Base-by-base conservation (phyloP, 2,113 vertebrate genomes). In the Epinephelus fuscoguttatus region DNA sequence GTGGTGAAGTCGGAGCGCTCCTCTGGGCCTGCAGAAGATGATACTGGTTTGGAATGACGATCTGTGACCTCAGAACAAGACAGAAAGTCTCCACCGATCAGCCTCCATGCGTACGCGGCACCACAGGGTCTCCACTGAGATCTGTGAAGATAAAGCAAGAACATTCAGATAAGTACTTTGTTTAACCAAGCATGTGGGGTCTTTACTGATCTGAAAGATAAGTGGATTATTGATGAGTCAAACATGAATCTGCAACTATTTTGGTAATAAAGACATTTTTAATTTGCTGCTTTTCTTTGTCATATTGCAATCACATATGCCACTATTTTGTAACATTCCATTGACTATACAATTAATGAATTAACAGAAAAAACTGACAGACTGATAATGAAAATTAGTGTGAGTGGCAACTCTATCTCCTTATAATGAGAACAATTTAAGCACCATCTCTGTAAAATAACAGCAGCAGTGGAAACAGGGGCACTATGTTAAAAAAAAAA, bases 31-130 rank as follows among this genome's bases (percentile, higher is more conserved):
- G 78, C 56, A 70, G 82, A 76, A 15, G 45, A 84, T 8, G 62
- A 76, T 15, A 62, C 72, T 72, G 85, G 72, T 73, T 86, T 59
- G 81, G 83, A 75, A 84, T 53, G 79, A 80, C 30, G 84, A 82
- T 52, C 67, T 75, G 84, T 76, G 80, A 85, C 82, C 86, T 91
- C 91, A 87, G 81, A 84, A 76, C 49, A 63, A 73, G 79, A 87
- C 37, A 14, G 75, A 66, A 62, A 85, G 60, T 78, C 57, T 86
- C 80, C 82, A 71, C 75, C 55, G 73, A 60, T 90, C 76, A 81
- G 84, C 70, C 80, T 92, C 88, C 85, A 88, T 93, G 72, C n/a
- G 33, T 4, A 49, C 56, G 25, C 17, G 6, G 7, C 82, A 50
- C 63, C 1, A 10, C 78, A 27, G 68, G 64, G 55, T 79, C 83